Evolutionary conservation across 2,797 vertebrate genomes (phyloP), one percentile per base, ranked within the genome.

Genomic region (Linurgus olivaceus): DNA sequence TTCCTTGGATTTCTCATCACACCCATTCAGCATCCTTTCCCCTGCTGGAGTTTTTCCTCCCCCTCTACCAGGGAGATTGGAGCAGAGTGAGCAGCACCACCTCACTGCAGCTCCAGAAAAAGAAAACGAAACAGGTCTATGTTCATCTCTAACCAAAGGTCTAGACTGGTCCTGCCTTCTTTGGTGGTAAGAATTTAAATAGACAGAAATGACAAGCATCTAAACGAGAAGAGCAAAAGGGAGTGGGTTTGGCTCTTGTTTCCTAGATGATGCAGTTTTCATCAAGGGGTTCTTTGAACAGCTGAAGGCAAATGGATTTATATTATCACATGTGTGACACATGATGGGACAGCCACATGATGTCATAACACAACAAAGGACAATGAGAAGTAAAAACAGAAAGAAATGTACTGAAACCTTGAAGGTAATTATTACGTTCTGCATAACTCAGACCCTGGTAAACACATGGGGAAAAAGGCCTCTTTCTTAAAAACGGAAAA

Each of bases 71-170:
- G 29, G 18, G 44, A 86, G 45, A 23, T 42, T 80, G 65, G 68
- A 89, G 76, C 50, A 81, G 65, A 89, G 21, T 1, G 5, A 93
- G 66, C 65, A 75, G 68, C 79, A 84, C 38, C 2, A 6, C 58
- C 66, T 94, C 79, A 81, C 70, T 78, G 62, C 88, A 86, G 83
- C 40, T 86, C 86, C 73, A 72, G 65, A 40, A 89, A 73, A 70
- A 44, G 37, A 72, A 91, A 88, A 83, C 47, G 11, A 61, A 84
- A 76, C 18, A 7, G 12, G n/a, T 38, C 80, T 81, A 2, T 62
- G 68, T 84, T 93, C 47, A 88, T 47, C 62, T 55, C 86, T 45
- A 88, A 58, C 33, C 2, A 3, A 75, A 40, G 29, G 19, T 79
- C 63, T 65, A 61, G 48, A 44, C 47, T 35, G 37, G 54, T 29